Evolutionary conservation across 2,888 invertebrate genomes (phyloP).

Genomic region (Pemphredon lugubris): DNA sequence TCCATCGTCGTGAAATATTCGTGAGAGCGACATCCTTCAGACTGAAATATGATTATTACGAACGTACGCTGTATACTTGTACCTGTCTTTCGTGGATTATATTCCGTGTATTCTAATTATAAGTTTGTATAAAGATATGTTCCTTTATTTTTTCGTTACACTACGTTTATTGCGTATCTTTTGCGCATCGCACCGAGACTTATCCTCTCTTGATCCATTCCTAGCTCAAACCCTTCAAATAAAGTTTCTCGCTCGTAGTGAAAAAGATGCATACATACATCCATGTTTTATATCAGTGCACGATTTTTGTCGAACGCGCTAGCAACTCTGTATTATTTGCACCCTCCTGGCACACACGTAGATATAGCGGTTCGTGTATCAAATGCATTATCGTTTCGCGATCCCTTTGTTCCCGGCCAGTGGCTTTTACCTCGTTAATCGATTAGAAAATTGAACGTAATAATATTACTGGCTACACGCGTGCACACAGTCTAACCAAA

Average conservation of each 20-base stretch:
- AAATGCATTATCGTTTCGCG: background rate
- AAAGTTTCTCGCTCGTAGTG: too few species aligned
- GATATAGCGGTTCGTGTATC: too few species aligned
- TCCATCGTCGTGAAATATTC: conserved; percentile 73
- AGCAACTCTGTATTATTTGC: too few species aligned
- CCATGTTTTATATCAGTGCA: too few species aligned
- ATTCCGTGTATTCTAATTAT: conserved; percentile 49
- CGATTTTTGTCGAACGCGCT: too few species aligned
- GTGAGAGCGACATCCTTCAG: conserved; percentile 56
- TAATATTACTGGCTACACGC: background rate
- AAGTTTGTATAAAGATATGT: conserved; percentile 57
- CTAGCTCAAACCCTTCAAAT: too few species aligned
- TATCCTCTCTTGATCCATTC: background rate
- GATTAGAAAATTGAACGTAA: conserved; percentile 26
- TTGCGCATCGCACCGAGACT: background rate
- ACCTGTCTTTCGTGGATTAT: conserved; percentile 45
- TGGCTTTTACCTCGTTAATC: conserved; percentile 15
- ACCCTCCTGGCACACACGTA: too few species aligned
- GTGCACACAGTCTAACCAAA: too few species aligned
- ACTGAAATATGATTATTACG: conserved; percentile 29
- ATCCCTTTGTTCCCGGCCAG: background rate
- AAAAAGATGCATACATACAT: too few species aligned
- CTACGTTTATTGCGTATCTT: background rate
- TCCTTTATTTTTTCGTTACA: conserved; percentile 45
- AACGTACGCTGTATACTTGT: conserved; percentile 45